Percentiles rank a stretch among this genome's conserved stretches.
These are phyloP conservation scores for Chlorops oryzae DNA, from an alignment of 1,140 invertebrate species.

Conservation along the genomic window DNA sequence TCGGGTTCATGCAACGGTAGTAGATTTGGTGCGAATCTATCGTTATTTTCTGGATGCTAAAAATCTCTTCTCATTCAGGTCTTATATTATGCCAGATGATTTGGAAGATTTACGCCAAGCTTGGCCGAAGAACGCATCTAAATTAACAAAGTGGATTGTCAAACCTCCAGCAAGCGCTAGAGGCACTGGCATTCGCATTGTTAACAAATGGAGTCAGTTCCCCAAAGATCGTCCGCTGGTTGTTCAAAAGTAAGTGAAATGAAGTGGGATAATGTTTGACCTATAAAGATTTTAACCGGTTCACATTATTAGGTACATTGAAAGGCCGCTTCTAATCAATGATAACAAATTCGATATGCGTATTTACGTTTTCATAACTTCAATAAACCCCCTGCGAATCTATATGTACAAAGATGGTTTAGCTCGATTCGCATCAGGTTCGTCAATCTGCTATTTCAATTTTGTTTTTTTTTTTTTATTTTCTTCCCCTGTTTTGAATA, in stretches of 20 bases:
- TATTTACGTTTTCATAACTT: conserved; percentile 91
- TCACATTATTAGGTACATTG: conserved; percentile 61
- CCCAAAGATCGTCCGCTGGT: conserved; percentile 84
- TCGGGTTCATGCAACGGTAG: conserved; percentile 79
- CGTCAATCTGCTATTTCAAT: conserved; percentile 17
- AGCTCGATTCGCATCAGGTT: conserved; percentile 82
- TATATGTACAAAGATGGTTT: conserved; percentile 95
- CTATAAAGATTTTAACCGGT: neutral
- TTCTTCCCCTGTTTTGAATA: neutral
- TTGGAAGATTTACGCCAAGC: conserved; percentile 70
- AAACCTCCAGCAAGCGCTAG: conserved; percentile 90
- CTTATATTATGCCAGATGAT: conserved; percentile 88
- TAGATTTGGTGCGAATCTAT: neutral
- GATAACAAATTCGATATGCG: conserved; percentile 89
- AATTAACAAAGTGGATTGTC: conserved; percentile 71
- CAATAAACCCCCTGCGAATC: conserved; percentile 84
- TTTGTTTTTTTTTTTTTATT: neutral
- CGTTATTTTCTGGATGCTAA: neutral
- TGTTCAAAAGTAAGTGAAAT: conserved; percentile 66
- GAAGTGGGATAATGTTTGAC: too few species aligned
- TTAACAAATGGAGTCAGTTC: conserved; percentile 88
- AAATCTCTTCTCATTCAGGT: conserved; percentile 43
- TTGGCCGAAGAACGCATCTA: conserved; percentile 71
- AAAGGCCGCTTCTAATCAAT: conserved; percentile 83
- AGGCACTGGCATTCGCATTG: conserved; percentile 90